Conservation (phyloP, 2,888 invertebrate genomes). For the Xylocampa areola region DNA sequence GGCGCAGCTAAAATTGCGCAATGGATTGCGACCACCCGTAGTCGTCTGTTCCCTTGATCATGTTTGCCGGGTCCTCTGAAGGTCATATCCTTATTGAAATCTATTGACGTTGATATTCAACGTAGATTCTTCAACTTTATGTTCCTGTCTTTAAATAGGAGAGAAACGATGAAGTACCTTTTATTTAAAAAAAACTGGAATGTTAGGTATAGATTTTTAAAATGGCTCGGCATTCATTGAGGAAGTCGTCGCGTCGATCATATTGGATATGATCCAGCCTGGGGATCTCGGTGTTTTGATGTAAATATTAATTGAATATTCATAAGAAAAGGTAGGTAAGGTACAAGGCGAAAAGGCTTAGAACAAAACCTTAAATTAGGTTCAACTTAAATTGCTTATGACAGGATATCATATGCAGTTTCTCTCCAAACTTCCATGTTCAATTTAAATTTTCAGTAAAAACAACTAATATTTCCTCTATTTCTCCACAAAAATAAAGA, state of each 20-base stretch:
- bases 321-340: too few species aligned
- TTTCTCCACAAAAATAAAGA: too few species aligned
- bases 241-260: constrained; percentile 4
- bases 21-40: constrained; percentile 17
- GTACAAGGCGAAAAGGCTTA: too few species aligned
- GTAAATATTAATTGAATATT: too few species aligned
- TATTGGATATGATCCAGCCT: constrained; percentile 33
- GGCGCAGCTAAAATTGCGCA: constrained; percentile 39
- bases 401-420: too few species aligned
- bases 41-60: constrained; percentile 29
- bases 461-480: too few species aligned
- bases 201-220: background rate
- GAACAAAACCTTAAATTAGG: too few species aligned
- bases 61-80: constrained; percentile 28
- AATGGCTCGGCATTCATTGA: background rate
- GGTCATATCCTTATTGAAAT: constrained; percentile 40
- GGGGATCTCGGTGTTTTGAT: too few species aligned
- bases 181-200: constrained; percentile 15
- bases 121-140: background rate
- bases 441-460: too few species aligned
- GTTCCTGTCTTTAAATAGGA: constrained; percentile 14
- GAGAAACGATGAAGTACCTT: background rate
- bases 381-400: too few species aligned
- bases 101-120: constrained; percentile 22
- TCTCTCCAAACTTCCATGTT: too few species aligned